phyloP scores from a whole-genome alignment of 2,797 vertebrate species.

The Lepilemur ruficaudatus region DNA sequence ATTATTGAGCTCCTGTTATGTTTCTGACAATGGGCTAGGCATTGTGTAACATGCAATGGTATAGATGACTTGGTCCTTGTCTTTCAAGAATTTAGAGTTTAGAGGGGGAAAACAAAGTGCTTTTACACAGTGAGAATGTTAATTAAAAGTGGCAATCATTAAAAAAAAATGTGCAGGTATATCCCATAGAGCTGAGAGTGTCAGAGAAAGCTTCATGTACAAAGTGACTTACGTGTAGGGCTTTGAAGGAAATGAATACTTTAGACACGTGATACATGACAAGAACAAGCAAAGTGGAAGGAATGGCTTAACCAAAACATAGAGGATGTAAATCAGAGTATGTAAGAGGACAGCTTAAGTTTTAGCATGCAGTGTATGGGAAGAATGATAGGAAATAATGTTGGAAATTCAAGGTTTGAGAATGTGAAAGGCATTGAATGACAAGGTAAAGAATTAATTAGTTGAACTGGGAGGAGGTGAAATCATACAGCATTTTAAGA shows the following conservation, averaged over 20 bases:
- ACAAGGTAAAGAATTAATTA: background rate
- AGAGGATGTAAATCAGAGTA: background rate
- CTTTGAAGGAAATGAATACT: background rate
- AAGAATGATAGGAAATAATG: background rate
- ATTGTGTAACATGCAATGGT: background rate
- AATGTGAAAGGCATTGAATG: background rate
- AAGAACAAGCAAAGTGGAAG: background rate
- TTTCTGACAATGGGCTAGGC: background rate
- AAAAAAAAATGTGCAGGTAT: background rate
- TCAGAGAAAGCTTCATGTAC: background rate
- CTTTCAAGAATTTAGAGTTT: background rate
- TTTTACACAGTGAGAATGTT: background rate
- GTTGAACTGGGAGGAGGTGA: background rate
- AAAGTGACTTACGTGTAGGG: background rate
- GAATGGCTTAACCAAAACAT: background rate
- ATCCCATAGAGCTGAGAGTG: too few relatives aligned
- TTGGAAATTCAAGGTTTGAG: background rate
- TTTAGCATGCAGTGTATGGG: background rate
- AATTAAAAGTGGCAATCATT: background rate
- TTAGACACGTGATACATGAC: background rate
- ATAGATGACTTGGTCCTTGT: background rate
- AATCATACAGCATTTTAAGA: background rate
- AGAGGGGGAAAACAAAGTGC: background rate
- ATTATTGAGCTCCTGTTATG: background rate
- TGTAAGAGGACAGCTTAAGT: background rate